Evolutionary conservation across 2,797 vertebrate genomes (phyloP), one percentile per base, ranked within the genome.

Genomic region (Sebastolobus alascanus): DNA sequence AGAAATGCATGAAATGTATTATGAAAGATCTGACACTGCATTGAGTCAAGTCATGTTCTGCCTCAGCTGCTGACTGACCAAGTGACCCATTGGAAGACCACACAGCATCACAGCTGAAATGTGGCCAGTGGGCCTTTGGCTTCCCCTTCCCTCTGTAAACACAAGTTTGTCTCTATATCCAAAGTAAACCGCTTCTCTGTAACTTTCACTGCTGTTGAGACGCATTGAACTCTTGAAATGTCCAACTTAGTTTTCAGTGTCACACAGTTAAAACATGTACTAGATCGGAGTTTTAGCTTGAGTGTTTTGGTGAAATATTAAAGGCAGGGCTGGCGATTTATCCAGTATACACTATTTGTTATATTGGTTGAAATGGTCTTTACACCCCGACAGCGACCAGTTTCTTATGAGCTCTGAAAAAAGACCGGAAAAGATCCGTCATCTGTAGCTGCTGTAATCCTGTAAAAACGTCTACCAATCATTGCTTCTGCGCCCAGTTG

Each of bases 161-260:
- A 89, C 6, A 22, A 14, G 31, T 75, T 73, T 31, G 64, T 52
- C 59, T 35, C 33, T 40, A 8, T 8, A 22, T 86, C 83, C 84
- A 87, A 84, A 83, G 63, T 71, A 84, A 87, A 87, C 69, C 13
- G n/a, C 46, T 27, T 27, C 38, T 66, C 40, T 43, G 56, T 50
- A 73, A 72, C 5, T 1, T 3, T 3, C 33, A 31, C 63, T 27
- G 59, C 43, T 22, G 37, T 27, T 18, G 18, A 38, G 58, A 52
- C 52, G n/a, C 38, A 68, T 56, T 46, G 68, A 78, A 60, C 72
- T 38, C 43, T 60, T 56, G 0, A 52, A 68, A 67, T 46, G 25
- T 56, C 8, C 63, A 52, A 46, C 63, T 22, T 31, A 8, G n/a
- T 18, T 31, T 56, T 68, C 37, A 38, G 4, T 38, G 68, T 68